Evolutionary conservation across 2,888 invertebrate species (phyloP), one percentile per base, ranked within the genome.

Genomic region (Polia nebulosa): DNA sequence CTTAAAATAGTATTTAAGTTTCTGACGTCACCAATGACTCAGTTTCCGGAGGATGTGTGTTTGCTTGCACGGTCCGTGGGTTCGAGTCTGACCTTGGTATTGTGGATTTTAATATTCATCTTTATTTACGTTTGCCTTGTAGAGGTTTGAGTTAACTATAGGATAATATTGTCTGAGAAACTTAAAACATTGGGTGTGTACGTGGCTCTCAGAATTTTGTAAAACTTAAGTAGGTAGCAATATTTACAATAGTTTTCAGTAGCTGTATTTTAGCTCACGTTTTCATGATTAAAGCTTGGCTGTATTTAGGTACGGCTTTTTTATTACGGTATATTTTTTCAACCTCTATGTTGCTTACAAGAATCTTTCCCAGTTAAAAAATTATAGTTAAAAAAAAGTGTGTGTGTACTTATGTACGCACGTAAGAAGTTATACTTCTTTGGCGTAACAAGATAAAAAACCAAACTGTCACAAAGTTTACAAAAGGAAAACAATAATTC

Each of bases 1-100:
- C 66, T 61, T 27, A 72, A 77, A 80, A 81, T 73, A 72, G 68
- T 61, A 57, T 29, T 59, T 60, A 66, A 61, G 49, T 59, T 0
- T 32, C n/a, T 83, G 77, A 82, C 83, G 82, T 81, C 74, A 82
- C 36, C 52, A 65, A 78, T 82, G 83, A 82, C 63, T 82, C 83
- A 81, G 82, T 83, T 81, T 82, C 83, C 82, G 82, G 72, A 83
- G 81, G 82, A 82, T 82, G 77, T 82, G 64, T 83, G 70, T 76
- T 62, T 78, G 47, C 69, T 80, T 81, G 75, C 83, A 82, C 75
- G 82, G 82, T 83, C 78, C 55, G 81, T 77, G 81, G 76, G 79
- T 78, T 78, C 59, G 57, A 71, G 64, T 44, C 63, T 74, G 81
- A 81, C 82, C 82, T 82, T 82, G 78, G 72, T 57, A 22, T 61